A percentile compares a stretch with the other conserved stretches of the same genome.
Evolutionary conservation across 1,140 invertebrate genomes (phyloP).

Genomic region (Papilio polyxenes): DNA sequence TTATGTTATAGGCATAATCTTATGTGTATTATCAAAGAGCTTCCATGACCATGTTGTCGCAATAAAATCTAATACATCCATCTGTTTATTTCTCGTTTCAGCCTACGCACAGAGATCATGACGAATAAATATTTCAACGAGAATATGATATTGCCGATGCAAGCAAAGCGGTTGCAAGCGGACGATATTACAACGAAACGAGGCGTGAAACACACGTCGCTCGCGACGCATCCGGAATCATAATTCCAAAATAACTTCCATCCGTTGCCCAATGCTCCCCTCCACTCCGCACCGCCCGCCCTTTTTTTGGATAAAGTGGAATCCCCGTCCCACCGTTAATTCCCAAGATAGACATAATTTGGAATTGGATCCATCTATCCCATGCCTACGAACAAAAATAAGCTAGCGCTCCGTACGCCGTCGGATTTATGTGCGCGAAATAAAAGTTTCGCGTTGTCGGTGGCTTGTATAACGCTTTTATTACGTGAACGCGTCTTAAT

Average conservation of each 20-base stretch:
- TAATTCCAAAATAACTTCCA: conserved; percentile 80
- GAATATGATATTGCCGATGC: conserved; percentile 64
- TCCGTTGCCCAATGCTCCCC: conserved; percentile 54
- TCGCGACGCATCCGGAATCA: conserved; percentile 79
- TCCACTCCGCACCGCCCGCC: conserved; percentile 52
- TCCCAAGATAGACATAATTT: conserved; percentile 82
- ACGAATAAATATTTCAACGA: conserved; percentile 60
- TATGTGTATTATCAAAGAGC: neutral
- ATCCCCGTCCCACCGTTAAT: conserved; percentile 79
- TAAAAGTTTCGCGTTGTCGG: conserved; percentile 45
- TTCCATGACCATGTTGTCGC: neutral
- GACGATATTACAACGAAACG: conserved; percentile 73
- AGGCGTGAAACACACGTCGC: conserved; percentile 78
- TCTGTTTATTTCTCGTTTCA: conserved; percentile 34
- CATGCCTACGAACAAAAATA: conserved; percentile 75
- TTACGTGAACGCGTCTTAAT: conserved; percentile 21
- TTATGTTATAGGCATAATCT: neutral
- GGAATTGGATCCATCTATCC: conserved; percentile 82
- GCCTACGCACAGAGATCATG: conserved; percentile 28
- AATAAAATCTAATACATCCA: conserved; percentile 36
- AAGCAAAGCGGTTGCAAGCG: conserved; percentile 70
- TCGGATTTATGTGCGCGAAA: conserved; percentile 72
- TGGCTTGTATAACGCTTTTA: conserved; percentile 8
- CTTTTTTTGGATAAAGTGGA: conserved; percentile 78
- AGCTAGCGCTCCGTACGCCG: conserved; percentile 66